Evolutionary conservation across 2,113 vertebrate genomes (phyloP).

Genomic region (Anas platyrhynchos): DNA sequence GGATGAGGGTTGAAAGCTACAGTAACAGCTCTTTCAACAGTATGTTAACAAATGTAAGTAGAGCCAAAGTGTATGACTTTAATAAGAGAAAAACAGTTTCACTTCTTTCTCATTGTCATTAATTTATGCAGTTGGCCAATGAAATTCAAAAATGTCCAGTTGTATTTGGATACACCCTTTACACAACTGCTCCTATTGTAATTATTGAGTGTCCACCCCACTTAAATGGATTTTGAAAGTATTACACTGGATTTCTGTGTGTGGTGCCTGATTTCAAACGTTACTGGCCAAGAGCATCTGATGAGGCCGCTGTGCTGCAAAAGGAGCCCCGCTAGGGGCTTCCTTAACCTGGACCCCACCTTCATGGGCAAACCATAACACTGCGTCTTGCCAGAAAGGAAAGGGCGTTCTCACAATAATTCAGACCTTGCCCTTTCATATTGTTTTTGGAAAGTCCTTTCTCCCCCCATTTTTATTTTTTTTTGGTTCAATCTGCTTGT

Average conservation of each 20-base stretch:
- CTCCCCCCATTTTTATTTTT: neutral
- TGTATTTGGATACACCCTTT: neutral
- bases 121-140: slow-evolving; percentile 1
- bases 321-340: neutral
- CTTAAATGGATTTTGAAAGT: neutral
- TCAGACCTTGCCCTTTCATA: slow-evolving; percentile 37
- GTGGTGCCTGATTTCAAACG: neutral
- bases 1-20: slow-evolving; percentile 5
- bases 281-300: fast-evolving
- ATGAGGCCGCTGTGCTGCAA: neutral
- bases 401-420: slow-evolving; percentile 53
- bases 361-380: neutral
- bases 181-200: neutral
- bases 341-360: neutral
- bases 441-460: slow-evolving; percentile 31
- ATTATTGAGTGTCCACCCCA: neutral
- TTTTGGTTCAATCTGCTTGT: neutral
- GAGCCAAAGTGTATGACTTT: slow-evolving; percentile 42
- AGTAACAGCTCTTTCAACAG: slow-evolving; percentile 29
- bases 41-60: slow-evolving; percentile 19
- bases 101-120: neutral
- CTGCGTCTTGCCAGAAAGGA: slow-evolving; percentile 48
- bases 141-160: neutral
- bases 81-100: slow-evolving; percentile 18
- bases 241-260: neutral